Conservation (phyloP, 2,888 invertebrate species). For the Pherbina coryleti region DNA sequence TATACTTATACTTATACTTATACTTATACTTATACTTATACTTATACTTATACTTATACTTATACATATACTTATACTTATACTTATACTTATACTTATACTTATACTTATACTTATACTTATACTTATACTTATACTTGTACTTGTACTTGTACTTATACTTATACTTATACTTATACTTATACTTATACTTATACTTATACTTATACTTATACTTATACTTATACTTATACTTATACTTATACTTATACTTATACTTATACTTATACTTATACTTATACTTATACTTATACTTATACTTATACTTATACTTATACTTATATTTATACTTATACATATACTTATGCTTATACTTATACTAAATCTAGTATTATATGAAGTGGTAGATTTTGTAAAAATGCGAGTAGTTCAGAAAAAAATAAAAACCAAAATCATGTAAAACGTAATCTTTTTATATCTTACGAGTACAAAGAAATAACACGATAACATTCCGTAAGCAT, state of each 20-base stretch:
- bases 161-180: neutral
- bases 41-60: too few species aligned
- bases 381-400: too few species aligned
- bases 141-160: constrained; percentile 6
- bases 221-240: neutral
- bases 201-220: neutral
- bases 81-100: too few species aligned
- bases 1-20: too few species aligned
- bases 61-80: too few species aligned
- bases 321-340: too few species aligned
- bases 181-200: neutral
- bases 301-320: too few species aligned
- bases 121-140: constrained; percentile 4
- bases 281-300: too few species aligned
- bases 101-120: neutral
- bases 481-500: too few species aligned
- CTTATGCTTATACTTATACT: too few species aligned
- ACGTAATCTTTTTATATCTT: neutral
- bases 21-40: too few species aligned
- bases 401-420: neutral
- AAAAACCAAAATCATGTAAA: neutral
- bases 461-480: too few species aligned
- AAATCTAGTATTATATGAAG: neutral
- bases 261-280: neutral
- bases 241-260: neutral